Conservation (phyloP, 2,113 vertebrate species). For the Amphiprion ocellaris region DNA sequence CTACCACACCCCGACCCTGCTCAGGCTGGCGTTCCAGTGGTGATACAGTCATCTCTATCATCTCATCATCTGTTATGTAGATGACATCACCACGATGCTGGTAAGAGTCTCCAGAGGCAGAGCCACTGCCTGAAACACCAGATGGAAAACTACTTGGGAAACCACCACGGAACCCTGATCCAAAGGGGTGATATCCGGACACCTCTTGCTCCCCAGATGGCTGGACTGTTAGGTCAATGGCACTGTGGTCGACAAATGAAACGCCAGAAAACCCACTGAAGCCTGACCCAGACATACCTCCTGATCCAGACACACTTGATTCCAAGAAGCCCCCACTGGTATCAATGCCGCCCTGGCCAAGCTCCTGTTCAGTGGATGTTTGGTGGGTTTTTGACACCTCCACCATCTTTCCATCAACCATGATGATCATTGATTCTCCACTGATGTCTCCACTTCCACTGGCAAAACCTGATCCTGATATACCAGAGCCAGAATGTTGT, state of each 20-base stretch:
- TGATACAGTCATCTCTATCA: conserved; percentile 78
- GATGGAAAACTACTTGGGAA: conserved; percentile 74
- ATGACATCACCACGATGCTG: conserved; percentile 65
- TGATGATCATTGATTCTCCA: conserved; percentile 78
- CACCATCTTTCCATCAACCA: conserved; percentile 81
- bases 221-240: conserved; percentile 83
- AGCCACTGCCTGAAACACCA: conserved; percentile 51
- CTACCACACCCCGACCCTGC: conserved; percentile 84
- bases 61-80: conserved; percentile 83
- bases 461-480: conserved; percentile 75
- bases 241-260: conserved; percentile 85
- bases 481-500: conserved; percentile 64
- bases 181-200: conserved; percentile 83
- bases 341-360: conserved; percentile 83
- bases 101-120: conserved; percentile 62
- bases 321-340: conserved; percentile 73
- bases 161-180: conserved; percentile 78
- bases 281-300: conserved; percentile 73
- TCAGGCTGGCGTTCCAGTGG: conserved; percentile 81
- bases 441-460: conserved; percentile 70
- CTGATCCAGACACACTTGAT: conserved; percentile 57
- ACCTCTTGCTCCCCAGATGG: conserved; percentile 85
- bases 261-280: conserved; percentile 76
- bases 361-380: conserved; percentile 80
- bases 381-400: conserved; percentile 75